Evolutionary conservation across 1,140 invertebrate species (phyloP).

Genomic region (Sinonovacula constricta): DNA sequence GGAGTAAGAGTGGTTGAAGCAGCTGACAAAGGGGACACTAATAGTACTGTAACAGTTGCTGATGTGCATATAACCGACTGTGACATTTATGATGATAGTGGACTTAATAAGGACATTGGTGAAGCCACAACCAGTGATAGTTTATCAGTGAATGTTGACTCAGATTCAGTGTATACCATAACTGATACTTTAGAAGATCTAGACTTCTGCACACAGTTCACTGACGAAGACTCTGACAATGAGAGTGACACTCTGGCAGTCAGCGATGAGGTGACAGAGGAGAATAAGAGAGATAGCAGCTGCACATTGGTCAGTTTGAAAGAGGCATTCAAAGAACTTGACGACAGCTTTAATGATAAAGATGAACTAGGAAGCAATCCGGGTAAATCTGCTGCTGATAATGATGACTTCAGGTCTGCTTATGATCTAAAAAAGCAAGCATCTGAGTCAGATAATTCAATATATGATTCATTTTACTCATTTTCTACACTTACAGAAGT

Average conservation of each 20-base stretch:
- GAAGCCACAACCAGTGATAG: too few species aligned
- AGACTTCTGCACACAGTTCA: slow-evolving; percentile 24
- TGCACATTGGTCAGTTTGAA: background rate
- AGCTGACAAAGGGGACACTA: too few species aligned
- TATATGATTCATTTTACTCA: slow-evolving; percentile 42
- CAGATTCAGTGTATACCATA: slow-evolving; percentile 17
- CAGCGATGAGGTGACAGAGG: background rate
- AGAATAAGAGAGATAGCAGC: slow-evolving; percentile 11
- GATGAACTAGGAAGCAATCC: background rate
- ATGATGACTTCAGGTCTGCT: background rate
- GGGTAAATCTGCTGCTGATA: background rate
- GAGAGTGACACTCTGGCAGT: background rate
- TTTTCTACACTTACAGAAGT: slow-evolving; percentile 11
- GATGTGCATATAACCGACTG: too few species aligned
- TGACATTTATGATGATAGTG: too few species aligned
- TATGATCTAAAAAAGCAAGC: background rate
- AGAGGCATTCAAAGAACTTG: background rate
- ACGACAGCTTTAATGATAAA: too few species aligned
- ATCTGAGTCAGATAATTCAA: slow-evolving; percentile 26
- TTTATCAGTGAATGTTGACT: slow-evolving; percentile 36
- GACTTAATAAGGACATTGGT: too few species aligned
- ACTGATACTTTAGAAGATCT: slow-evolving; percentile 8
- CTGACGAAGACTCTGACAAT: background rate
- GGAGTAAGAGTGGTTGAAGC: too few species aligned
- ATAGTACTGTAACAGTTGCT: too few species aligned